Evolutionary conservation across 2,113 vertebrate genomes (phyloP).

Genomic region (Tupaia chinensis): DNA sequence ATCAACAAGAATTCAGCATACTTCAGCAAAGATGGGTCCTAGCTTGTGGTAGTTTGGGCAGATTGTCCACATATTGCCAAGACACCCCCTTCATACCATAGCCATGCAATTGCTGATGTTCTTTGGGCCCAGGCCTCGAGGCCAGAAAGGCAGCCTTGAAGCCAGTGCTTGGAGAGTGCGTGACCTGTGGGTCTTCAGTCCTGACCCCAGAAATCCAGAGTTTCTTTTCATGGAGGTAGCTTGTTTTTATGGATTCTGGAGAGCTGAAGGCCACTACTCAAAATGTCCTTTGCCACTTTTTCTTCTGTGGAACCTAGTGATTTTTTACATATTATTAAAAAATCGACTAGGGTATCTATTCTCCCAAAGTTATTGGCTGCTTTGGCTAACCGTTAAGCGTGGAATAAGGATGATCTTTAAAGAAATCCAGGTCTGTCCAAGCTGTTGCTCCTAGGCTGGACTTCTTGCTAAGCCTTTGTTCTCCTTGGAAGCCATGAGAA

Average conservation of each 20-base stretch:
- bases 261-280: neutral
- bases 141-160: neutral
- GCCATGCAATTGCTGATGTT: neutral
- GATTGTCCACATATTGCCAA: constrained; percentile 52
- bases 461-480: neutral
- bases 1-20: constrained; percentile 66
- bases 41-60: constrained; percentile 28
- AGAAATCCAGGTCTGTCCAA: neutral
- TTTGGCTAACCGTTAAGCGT: neutral
- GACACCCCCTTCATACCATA: neutral
- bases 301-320: constrained; percentile 10
- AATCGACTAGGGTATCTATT: neutral
- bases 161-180: too few relatives aligned
- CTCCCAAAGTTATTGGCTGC: neutral
- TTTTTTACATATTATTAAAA: constrained; percentile 40
- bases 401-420: neutral
- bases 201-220: neutral
- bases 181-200: neutral
- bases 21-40: constrained; percentile 62
- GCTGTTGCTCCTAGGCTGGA: neutral
- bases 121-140: neutral
- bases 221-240: neutral
- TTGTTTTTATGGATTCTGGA: neutral
- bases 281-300: constrained; percentile 5
- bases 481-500: neutral